Conservation (phyloP, 2,797 vertebrate species). For the Eulemur mongoz region DNA sequence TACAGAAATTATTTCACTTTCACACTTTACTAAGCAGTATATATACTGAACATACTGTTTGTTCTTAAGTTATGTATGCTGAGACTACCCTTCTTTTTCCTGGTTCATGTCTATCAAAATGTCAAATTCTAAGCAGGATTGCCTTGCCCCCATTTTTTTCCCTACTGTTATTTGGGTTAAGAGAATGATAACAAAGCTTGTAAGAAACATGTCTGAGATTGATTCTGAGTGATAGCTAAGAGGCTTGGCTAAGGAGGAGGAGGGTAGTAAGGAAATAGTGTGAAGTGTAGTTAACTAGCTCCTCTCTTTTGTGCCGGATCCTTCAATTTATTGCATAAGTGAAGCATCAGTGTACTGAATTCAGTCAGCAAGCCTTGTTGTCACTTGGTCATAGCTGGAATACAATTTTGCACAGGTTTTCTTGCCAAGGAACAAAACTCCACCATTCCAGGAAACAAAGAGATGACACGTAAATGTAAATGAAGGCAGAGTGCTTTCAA, state of each 20-base stretch:
- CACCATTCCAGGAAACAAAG: not conserved
- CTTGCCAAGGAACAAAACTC: not conserved
- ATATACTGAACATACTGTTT: not conserved
- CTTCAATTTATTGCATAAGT: not conserved
- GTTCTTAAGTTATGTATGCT: not conserved
- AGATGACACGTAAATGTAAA: not conserved
- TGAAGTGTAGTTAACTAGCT: not conserved
- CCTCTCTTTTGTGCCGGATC: not conserved
- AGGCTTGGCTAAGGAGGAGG: not conserved
- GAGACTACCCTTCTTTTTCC: not conserved
- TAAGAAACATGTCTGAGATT: constrained; percentile 44
- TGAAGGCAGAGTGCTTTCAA: not conserved
- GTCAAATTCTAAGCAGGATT: constrained; percentile 14
- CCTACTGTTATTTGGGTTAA: not conserved
- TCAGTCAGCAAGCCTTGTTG: not conserved
- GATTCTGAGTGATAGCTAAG: constrained; percentile 42
- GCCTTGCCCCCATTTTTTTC: not conserved
- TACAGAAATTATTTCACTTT: not conserved
- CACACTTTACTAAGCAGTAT: not conserved
- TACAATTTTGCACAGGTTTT: not conserved
- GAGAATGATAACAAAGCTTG: constrained; percentile 41
- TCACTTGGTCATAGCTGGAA: not conserved
- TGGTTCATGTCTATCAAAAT: constrained; percentile 29
- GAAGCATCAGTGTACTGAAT: not conserved
- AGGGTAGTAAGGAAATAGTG: not conserved